Evolutionary conservation across 2,113 vertebrate species (phyloP).

Genomic region (Pampusana beccarii): DNA sequence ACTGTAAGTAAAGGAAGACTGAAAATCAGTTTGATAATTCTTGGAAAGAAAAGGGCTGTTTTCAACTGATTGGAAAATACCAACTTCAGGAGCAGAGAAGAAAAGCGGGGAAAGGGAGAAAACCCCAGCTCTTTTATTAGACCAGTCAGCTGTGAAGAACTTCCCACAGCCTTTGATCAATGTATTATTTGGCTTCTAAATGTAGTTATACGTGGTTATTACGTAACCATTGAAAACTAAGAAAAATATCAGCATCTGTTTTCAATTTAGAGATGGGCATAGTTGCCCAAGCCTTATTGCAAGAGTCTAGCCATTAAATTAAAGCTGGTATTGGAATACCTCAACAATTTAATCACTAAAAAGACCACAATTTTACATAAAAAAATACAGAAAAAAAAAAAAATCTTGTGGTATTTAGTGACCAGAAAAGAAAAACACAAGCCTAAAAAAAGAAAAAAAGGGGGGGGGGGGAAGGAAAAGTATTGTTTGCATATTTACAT

Average conservation of each 20-base stretch:
- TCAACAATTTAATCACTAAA: neutral
- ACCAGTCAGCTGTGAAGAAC: neutral
- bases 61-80: neutral
- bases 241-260: neutral
- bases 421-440: neutral
- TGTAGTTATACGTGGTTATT: neutral
- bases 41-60: neutral
- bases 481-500: neutral
- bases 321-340: neutral
- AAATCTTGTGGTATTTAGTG: neutral
- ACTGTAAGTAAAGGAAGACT: neutral
- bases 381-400: neutral
- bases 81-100: neutral
- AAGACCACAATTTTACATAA: neutral
- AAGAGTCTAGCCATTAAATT: neutral
- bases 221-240: neutral
- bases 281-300: neutral
- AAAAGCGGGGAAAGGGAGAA: neutral
- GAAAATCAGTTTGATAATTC: neutral
- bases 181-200: neutral
- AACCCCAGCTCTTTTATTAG: neutral
- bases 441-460: neutral
- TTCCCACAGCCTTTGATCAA: neutral
- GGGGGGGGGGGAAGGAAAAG: too few relatives aligned
- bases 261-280: neutral